Conservation (phyloP, 2,113 vertebrate species). For the Thunnus thynnus region DNA sequence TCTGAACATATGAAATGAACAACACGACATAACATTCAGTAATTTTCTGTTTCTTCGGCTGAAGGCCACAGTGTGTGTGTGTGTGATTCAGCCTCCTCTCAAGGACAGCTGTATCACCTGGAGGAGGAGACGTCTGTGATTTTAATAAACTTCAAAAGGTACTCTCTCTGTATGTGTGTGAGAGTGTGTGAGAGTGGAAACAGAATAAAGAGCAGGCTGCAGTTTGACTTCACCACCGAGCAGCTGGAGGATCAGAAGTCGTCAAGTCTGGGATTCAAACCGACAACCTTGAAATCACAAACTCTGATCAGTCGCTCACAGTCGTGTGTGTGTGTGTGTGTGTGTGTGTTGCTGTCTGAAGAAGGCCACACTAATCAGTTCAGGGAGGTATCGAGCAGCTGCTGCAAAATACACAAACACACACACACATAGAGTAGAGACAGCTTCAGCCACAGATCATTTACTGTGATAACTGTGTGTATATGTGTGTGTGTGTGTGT, state of each 20-base stretch:
- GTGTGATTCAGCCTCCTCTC: conserved; percentile 5
- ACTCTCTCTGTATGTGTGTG: no score
- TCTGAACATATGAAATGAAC: no score
- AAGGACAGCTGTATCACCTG: conserved; percentile 23
- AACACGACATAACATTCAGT: no score
- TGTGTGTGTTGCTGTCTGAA: neutral
- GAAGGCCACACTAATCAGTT: no score
- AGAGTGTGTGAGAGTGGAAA: neutral
- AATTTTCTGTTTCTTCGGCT: no score
- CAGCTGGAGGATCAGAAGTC: conserved; percentile 5
- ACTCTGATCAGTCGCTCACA: neutral
- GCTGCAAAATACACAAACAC: no score
- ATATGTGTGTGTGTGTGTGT: no score
- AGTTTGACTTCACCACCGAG: neutral
- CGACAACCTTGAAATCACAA: neutral
- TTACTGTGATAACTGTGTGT: no score
- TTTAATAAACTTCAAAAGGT: conserved; percentile 7
- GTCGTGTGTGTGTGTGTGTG: neutral
- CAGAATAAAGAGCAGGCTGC: conserved; percentile 7
- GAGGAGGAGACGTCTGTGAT: neutral
- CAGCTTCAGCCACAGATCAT: no score
- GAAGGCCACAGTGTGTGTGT: no score
- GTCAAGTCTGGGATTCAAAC: neutral
- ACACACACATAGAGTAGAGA: no score
- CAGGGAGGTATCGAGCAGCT: no score